phyloP scores from a whole-genome alignment of 2,113 vertebrate species.

The Syngnathoides biaculeatus region DNA sequence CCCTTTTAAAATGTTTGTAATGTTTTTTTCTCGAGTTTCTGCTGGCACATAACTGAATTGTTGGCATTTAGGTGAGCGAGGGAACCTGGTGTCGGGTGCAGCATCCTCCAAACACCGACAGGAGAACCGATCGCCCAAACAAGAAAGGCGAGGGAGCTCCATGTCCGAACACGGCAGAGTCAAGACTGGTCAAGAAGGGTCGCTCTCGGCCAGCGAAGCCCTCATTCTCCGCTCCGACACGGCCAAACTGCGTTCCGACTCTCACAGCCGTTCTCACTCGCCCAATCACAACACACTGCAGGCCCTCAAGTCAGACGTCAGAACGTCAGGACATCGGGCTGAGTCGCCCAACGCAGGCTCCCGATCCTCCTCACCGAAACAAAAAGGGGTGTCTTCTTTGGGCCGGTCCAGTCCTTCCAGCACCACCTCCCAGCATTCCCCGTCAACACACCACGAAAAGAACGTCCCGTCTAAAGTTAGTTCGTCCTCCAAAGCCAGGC shows the following conservation, averaged over 20 bases:
- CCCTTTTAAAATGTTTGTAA: neutral
- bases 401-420: conserved; percentile 82
- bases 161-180: conserved; percentile 82
- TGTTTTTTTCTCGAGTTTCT: neutral
- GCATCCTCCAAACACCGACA: conserved; percentile 85
- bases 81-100: conserved; percentile 77
- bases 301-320: conserved; percentile 88
- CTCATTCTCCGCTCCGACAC: conserved; percentile 91
- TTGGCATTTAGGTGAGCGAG: conserved; percentile 81
- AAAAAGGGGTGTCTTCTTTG: conserved; percentile 79
- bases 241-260: conserved; percentile 91
- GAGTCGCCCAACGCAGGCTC: conserved; percentile 91
- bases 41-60: conserved; percentile 39
- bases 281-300: conserved; percentile 98
- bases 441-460: conserved; percentile 86
- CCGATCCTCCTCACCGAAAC: conserved; percentile 90
- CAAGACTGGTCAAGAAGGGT: conserved; percentile 74
- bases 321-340: conserved; percentile 78
- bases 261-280: conserved; percentile 92
- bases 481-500: conserved; percentile 83
- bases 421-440: conserved; percentile 81
- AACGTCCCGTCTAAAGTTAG: conserved; percentile 83
- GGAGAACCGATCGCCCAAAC: conserved; percentile 83
- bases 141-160: conserved; percentile 81
- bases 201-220: conserved; percentile 87